Evolutionary conservation across 2,888 invertebrate genomes (phyloP), one percentile per base, ranked within the genome.

Genomic region (Teinopalpus imperialis): DNA sequence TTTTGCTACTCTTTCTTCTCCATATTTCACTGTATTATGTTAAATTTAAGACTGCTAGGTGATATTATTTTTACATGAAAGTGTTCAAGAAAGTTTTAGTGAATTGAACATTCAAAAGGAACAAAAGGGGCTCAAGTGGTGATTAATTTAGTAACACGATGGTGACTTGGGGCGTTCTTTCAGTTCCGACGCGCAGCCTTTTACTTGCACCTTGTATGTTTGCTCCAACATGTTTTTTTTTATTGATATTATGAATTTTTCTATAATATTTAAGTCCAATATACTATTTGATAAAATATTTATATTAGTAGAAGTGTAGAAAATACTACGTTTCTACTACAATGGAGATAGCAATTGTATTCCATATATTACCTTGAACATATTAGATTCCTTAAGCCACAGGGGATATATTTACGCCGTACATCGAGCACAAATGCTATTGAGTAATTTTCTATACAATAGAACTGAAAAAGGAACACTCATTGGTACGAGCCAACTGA

Each of bases 1-100:
- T 18, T 7, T 2, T 13, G 10, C 6, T 2, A 16, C 27, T 21
- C 29, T 21, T 30, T 31, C 13, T 40, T 31, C 9, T 31, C 13
- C 23, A 14, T 31, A 36, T 36, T n/a, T 10, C 10, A 29, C 9
- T 24, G 10, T 23, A 30, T 43, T 43, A 18, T 36, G 9, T 36
- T 29, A 21, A 43, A 36, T 13, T 18, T 34, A 10, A 29, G 8
- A 43, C 27, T 21, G 23, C 12, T 2, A 43, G 21, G 29, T 27
- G 21, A 14, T 34, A 21, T 35, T 27, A 35, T 29, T 43, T 42
- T 43, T 35, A 35, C 20, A 35, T 29, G 16, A 43, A 35, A 29
- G 43, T 21, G 23, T 30, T 43, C 43, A 43, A 43, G 43, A 36
- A 43, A 43, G 43, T 36, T 43, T 43, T 9, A 16, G 30, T 36